phyloP scores from a whole-genome alignment of 1,140 invertebrate genomes.

The Zophobas morio region DNA sequence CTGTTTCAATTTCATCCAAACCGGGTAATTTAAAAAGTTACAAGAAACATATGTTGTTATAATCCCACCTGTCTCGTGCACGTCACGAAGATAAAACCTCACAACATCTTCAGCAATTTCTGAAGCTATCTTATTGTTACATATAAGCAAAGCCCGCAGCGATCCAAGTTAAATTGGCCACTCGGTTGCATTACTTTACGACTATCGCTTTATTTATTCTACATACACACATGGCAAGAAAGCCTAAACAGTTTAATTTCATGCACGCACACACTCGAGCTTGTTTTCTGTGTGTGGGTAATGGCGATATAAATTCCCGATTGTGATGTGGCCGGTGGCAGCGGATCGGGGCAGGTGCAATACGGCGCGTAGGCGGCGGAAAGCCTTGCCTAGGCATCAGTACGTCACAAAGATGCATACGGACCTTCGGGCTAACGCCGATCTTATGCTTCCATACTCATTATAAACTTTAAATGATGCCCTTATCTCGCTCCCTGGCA shows the following conservation, averaged over 20 bases:
- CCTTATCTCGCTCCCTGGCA: constrained; percentile 44
- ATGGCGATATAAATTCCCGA: constrained; percentile 51
- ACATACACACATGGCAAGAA: constrained; percentile 29
- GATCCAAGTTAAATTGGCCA: constrained; percentile 41
- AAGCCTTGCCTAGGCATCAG: constrained; percentile 10
- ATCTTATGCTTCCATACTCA: constrained; percentile 51
- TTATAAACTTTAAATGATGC: constrained; percentile 53
- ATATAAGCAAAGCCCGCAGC: constrained; percentile 28
- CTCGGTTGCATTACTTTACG: constrained; percentile 42
- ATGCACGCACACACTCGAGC: constrained; percentile 25
- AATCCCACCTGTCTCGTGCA: constrained; percentile 35
- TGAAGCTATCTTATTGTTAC: constrained; percentile 29
- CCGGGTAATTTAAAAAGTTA: constrained; percentile 24
- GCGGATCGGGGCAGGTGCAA: constrained; percentile 36
- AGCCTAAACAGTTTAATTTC: constrained; percentile 40
- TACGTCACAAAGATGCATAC: constrained; percentile 38
- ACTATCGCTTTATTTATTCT: constrained; percentile 42
- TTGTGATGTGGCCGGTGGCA: constrained; percentile 37
- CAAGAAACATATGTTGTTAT: constrained; percentile 39
- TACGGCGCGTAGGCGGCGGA: constrained; percentile 23
- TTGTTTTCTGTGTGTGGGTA: constrained; percentile 2
- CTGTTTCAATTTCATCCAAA: constrained; percentile 38
- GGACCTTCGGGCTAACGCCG: constrained; percentile 37
- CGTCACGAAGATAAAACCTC: constrained; percentile 41
- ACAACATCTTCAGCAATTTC: constrained; percentile 40